These are phyloP conservation scores for Trichogramma evanescens DNA, from an alignment of 2,888 invertebrate genomes.

Conservation along the genomic window DNA sequence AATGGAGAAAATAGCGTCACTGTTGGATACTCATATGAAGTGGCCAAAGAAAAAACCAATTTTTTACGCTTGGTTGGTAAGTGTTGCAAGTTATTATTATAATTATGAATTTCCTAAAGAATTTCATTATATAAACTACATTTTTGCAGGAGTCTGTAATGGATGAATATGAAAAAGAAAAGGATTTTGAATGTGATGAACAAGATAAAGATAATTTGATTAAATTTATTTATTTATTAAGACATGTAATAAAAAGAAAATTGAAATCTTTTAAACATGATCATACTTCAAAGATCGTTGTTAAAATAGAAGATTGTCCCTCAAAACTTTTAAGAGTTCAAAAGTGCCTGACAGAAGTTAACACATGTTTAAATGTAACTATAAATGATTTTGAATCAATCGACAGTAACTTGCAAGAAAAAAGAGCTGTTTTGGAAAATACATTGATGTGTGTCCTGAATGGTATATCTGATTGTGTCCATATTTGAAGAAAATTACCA, in stretches of 20 bases:
- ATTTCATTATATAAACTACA: background rate
- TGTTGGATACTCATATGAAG: conserved; percentile 27
- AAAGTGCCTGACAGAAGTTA: conserved; percentile 20
- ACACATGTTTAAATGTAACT: conserved; percentile 21
- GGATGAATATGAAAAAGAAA: conserved; percentile 24
- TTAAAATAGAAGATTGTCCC: conserved; percentile 20
- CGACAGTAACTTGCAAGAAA: conserved; percentile 19
- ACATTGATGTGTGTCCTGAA: conserved; percentile 27
- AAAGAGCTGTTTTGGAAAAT: conserved; percentile 21
- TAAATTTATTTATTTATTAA: conserved; percentile 28
- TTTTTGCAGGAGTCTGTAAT: conserved; percentile 29
- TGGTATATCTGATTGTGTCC: conserved; percentile 29
- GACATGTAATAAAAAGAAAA: conserved; percentile 28
- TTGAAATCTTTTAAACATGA: conserved; percentile 23
- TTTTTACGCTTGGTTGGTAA: conserved; percentile 35
- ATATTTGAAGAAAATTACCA: conserved; percentile 1
- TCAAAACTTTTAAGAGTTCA: conserved; percentile 27
- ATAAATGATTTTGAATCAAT: conserved; percentile 16
- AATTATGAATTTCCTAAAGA: background rate
- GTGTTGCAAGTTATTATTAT: background rate
- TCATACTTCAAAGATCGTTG: background rate
- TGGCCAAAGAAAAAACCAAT: conserved; percentile 28
- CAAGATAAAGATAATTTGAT: conserved; percentile 24
- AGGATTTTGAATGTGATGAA: conserved; percentile 1
- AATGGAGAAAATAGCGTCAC: conserved; percentile 23